These are phyloP conservation scores for Nothobranchius furzeri DNA, from an alignment of 2,113 vertebrate genomes.

Conservation along the genomic window DNA sequence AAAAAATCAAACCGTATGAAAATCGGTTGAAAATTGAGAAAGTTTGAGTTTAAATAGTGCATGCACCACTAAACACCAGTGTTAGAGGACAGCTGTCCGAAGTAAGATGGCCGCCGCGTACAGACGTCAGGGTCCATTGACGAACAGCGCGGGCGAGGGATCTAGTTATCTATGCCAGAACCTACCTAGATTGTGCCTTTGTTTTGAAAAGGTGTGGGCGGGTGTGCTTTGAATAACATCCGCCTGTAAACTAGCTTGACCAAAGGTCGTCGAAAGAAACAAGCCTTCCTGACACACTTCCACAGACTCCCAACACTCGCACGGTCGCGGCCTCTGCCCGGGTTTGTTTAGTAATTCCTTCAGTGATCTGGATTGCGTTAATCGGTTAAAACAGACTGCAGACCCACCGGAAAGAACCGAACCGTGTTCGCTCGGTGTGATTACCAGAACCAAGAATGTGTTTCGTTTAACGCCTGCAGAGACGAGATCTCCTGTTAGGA, in stretches of 20 bases:
- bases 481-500: not conserved
- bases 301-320: not conserved
- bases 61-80: too few relatives aligned
- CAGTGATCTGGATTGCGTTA: not conserved
- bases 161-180: too few relatives aligned
- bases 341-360: not conserved
- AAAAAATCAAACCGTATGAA: too few relatives aligned
- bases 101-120: too few relatives aligned
- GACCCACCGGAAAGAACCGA: not conserved
- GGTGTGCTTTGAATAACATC: not conserved
- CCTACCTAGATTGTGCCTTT: conserved; percentile 17
- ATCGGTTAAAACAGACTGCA: not conserved
- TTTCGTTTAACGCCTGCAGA: conserved; percentile 12
- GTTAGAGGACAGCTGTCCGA: too few relatives aligned
- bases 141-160: too few relatives aligned
- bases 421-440: too few relatives aligned
- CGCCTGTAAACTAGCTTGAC: not conserved
- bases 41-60: too few relatives aligned
- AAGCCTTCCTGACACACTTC: conserved; percentile 29
- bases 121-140: too few relatives aligned
- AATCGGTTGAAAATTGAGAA: too few relatives aligned
- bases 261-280: not conserved
- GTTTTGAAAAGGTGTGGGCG: not conserved
- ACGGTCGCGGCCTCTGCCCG: conserved; percentile 24
- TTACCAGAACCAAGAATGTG: not conserved